These are phyloP conservation scores for Perca fluviatilis DNA, from an alignment of 2,113 vertebrate genomes.

Conservation along the genomic window DNA sequence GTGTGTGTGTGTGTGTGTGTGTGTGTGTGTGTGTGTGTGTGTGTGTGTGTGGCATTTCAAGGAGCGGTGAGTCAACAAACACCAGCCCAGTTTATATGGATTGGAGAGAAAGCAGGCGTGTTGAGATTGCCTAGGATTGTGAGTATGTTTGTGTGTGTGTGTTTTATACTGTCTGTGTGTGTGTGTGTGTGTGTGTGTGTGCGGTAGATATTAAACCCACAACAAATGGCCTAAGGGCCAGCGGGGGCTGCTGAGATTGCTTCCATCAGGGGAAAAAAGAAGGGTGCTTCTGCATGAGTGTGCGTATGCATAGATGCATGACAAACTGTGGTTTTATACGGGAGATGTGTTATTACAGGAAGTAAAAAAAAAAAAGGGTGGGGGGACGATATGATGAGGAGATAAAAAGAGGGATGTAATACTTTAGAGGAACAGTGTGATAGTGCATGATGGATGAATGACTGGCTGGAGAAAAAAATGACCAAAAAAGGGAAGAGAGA, in stretches of 20 bases:
- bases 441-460: not conserved
- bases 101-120: slow-evolving; percentile 5
- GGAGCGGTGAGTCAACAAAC: slow-evolving; percentile 33
- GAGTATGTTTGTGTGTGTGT: not conserved
- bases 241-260: slow-evolving; percentile 38
- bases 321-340: not conserved
- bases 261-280: not conserved
- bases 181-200: not conserved
- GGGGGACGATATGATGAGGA: not conserved
- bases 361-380: too few species aligned
- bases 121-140: slow-evolving; percentile 1
- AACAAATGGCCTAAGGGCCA: slow-evolving; percentile 53
- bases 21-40: not conserved
- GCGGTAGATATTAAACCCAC: slow-evolving; percentile 56
- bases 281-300: not conserved
- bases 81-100: slow-evolving; percentile 32
- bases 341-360: slow-evolving; percentile 27
- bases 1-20: too few species aligned
- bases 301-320: not conserved
- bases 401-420: not conserved
- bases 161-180: not conserved
- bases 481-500: not conserved
- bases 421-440: not conserved
- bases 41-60: not conserved
- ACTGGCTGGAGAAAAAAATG: not conserved